Evolutionary conservation across 2,113 vertebrate species (phyloP), one percentile per base, ranked within the genome.

Genomic region (Marcusenius ussheri): DNA sequence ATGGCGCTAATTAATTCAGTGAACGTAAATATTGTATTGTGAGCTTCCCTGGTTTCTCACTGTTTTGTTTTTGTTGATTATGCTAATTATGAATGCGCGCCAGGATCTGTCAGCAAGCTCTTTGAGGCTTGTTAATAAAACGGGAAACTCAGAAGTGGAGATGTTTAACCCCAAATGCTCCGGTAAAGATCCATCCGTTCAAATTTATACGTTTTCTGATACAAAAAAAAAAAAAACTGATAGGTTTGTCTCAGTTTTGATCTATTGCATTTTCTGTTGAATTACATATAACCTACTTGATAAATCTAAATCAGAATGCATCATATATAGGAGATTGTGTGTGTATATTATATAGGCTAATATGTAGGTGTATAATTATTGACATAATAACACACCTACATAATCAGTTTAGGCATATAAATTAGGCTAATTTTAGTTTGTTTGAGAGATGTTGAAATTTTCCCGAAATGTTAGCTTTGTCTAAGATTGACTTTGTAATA

Each of bases 41-140:
- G 46, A 47, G 42, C 83, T 85, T 85, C 46, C 46, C 42, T 49
- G 42, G 83, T 85, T 85, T 85, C 46, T 85, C 83, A 85, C 42
- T 85, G 42, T 85, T 85, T 85, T 47, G 42, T 49, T 86, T 86
- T 86, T 86, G 47, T 86, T 86, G 47, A 86, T 86, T 49, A 86
- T 86, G 83, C 19, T 27, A 80, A 80, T 80, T 35, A 80, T 42
- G 74, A 80, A 80, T 7, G 74, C 74, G 74, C 74, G 74, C 74
- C 35, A 80, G 31, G 74, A 80, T 80, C 74, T 80, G 74, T 80
- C 74, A 80, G 74, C 35, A 42, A 80, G 74, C 74, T 80, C 31
- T 80, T 42, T 39, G 74, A 80, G 74, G 74, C 74, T 80, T 80
- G 74, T 80, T 80, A 80, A 80, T 80, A 80, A 80, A 80, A 80